These are phyloP conservation scores for Paramacrobiotus metropolitanus DNA, from an alignment of 1,140 invertebrate genomes.

Conservation along the genomic window DNA sequence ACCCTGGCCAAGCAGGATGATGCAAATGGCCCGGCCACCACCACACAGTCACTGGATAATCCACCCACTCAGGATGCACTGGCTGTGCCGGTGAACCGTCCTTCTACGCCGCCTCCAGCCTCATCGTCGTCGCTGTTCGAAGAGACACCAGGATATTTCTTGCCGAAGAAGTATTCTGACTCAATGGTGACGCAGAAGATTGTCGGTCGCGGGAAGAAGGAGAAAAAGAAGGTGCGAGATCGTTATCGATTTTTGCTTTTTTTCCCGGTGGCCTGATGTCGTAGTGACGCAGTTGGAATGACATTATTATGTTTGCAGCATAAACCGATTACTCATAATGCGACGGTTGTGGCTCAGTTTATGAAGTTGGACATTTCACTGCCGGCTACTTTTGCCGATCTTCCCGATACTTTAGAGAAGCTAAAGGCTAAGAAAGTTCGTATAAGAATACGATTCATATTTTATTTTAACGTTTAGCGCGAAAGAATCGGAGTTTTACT, in stretches of 20 bases:
- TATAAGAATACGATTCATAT: not conserved
- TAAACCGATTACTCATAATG: not conserved
- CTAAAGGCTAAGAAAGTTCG: not conserved
- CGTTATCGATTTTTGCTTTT: not conserved
- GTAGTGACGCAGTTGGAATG: too few relatives aligned
- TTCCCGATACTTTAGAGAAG: not conserved
- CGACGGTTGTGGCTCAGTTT: not conserved
- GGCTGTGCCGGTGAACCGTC: not conserved
- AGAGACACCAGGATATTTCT: not conserved
- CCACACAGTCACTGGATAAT: too few relatives aligned
- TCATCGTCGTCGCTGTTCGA: not conserved
- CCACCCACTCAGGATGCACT: too few relatives aligned
- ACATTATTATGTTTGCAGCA: not conserved
- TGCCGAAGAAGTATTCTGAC: not conserved
- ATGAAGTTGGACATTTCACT: not conserved
- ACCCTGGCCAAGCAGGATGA: not conserved
- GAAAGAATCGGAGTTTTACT: too few relatives aligned
- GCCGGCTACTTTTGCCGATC: not conserved
- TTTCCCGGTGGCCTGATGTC: not conserved
- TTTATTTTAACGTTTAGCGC: too few relatives aligned
- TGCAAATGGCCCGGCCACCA: not conserved
- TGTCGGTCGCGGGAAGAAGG: not conserved
- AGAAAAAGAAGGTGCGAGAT: not conserved
- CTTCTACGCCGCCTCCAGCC: not conserved
- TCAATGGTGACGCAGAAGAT: not conserved